Evolutionary conservation across 2,888 invertebrate species (phyloP), one percentile per base, ranked within the genome.

Genomic region (Spodoptera exigua): DNA sequence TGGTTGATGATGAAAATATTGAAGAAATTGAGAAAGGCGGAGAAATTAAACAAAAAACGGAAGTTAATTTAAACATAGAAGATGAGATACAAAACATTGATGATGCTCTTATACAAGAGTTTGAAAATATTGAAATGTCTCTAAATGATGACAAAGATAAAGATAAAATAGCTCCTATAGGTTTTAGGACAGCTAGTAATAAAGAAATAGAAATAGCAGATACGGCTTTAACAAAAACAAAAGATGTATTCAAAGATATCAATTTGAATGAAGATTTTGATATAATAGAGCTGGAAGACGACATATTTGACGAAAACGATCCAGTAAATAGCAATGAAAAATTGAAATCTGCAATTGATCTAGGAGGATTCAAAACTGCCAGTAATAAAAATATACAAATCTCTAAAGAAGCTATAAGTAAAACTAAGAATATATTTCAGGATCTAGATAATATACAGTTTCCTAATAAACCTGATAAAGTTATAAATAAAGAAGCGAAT

Each of bases 311-410:
- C 18, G 1, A 46, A 16, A 45, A 48, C n/a, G 0, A 0, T 37
- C 0, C 7, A 27, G 7, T 1, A 5, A 3, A 27, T 1, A 5
- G 5, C 27, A 9, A 7, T 27, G 7, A 9, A 5, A 9, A 27
- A 9, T 0, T 27, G 9, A 27, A 27, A 27, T 3, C 7, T 27
- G 1, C 17, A n/a, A 4, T 0, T 43, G 37, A 32, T n/a, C 55
- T 65, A 18, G 13, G 1, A 46, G 67, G 57, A 16, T 66, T 66
- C 7, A 67, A 44, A 2, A 89, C 90, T 2, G 92, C 90, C 10
- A 88, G 80, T 69, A 90, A 93, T 43, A 90, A 88, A 74, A 61
- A 74, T 9, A 85, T 93, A 18, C 55, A 67, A 13, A 80, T 92
- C 61, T 89, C 90, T 0, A 78, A 85, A 35, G 58, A 77, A 49